phyloP scores from a whole-genome alignment of 2,888 invertebrate species.

The Acrocera orbiculus region DNA sequence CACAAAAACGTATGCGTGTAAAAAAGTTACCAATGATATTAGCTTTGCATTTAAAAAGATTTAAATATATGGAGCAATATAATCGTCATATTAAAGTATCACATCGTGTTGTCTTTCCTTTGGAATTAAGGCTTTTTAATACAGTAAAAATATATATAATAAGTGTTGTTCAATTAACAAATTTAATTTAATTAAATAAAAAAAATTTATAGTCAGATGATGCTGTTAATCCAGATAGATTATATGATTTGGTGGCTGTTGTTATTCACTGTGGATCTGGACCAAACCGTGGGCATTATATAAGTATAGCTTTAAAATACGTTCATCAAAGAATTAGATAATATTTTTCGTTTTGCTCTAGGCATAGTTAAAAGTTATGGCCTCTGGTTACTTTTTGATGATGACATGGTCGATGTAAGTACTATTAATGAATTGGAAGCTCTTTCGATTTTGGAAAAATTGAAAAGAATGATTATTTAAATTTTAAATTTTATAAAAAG shows the following conservation, averaged over 20 bases:
- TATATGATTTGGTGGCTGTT: slow-evolving; percentile 97
- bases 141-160: slow-evolving; percentile 63
- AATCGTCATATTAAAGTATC: slow-evolving; percentile 98
- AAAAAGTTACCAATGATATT: slow-evolving; percentile 96
- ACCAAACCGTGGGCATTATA: slow-evolving; percentile 98
- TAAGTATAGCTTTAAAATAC: no score
- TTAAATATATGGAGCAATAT: slow-evolving; percentile 96
- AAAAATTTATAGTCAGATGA: slow-evolving; percentile 68
- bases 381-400: slow-evolving; percentile 98
- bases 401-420: slow-evolving; percentile 98
- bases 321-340: no score
- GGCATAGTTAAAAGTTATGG: slow-evolving; percentile 98
- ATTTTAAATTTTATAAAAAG: no score
- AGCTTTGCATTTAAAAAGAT: slow-evolving; percentile 92
- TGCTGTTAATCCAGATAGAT: slow-evolving; percentile 91
- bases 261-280: slow-evolving; percentile 99
- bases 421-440: neutral
- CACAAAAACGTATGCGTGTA: slow-evolving; percentile 95
- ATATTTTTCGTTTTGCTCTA: no score
- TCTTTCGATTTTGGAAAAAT: neutral
- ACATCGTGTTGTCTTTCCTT: slow-evolving; percentile 95
- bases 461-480: no score
- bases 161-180: neutral
- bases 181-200: neutral
- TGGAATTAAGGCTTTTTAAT: slow-evolving; percentile 93